phyloP scores from a whole-genome alignment of 2,888 invertebrate species.

The Temnothorax ravouxi region DNA sequence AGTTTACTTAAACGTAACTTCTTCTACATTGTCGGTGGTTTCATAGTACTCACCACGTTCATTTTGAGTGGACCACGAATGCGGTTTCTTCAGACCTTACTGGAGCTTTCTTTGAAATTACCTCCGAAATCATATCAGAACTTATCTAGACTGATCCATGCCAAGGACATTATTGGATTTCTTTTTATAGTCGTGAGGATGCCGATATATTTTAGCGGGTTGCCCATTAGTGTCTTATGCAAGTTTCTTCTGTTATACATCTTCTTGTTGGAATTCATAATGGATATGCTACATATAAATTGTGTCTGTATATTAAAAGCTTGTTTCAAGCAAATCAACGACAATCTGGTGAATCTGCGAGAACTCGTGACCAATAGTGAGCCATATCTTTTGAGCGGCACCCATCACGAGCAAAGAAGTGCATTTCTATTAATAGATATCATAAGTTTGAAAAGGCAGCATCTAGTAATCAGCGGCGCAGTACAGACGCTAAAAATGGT shows the following conservation, averaged over 20 bases:
- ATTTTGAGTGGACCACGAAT: not conserved
- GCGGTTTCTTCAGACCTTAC: not conserved
- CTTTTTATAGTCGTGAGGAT: not conserved
- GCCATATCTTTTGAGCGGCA: not conserved
- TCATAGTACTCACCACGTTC: not conserved
- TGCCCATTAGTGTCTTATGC: too few species aligned
- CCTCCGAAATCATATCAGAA: not conserved
- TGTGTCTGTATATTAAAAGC: conserved; percentile 5
- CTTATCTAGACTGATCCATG: not conserved
- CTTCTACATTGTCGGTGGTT: not conserved
- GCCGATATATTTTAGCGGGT: too few species aligned
- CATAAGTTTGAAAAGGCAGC: not conserved
- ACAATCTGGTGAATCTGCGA: not conserved
- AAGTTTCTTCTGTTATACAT: too few species aligned
- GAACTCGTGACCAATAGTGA: not conserved
- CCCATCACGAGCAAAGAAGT: not conserved
- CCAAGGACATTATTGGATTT: not conserved
- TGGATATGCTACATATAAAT: conserved; percentile 14
- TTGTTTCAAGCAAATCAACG: not conserved
- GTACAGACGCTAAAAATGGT: not conserved
- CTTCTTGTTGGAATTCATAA: not conserved
- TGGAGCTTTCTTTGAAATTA: not conserved
- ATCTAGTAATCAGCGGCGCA: not conserved
- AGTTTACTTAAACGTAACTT: too few species aligned
- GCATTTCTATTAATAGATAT: not conserved